phyloP scores from a whole-genome alignment of 2,797 vertebrate species.

The Podargus strigoides region DNA sequence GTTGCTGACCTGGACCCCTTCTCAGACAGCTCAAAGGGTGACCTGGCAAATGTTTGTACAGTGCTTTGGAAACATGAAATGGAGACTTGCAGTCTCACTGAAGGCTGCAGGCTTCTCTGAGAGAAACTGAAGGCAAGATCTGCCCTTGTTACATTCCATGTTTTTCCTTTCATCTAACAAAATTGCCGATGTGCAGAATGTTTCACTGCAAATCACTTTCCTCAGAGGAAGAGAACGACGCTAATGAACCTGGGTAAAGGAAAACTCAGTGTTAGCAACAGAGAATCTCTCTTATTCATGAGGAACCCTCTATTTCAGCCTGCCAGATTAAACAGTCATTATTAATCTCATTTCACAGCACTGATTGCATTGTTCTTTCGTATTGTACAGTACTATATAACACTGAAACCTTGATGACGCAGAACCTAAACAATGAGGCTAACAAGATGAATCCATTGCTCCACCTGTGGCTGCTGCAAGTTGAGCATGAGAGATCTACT shows the following conservation, averaged over 20 bases:
- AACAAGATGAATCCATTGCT: neutral
- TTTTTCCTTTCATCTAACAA: neutral
- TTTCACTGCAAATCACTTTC: neutral
- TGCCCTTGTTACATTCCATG: accelerated
- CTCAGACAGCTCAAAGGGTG: neutral
- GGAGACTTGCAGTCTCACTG: neutral
- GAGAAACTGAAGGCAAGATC: neutral
- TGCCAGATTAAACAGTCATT: neutral
- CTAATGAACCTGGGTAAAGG: neutral
- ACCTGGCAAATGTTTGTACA: neutral
- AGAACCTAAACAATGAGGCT: neutral
- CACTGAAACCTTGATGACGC: neutral
- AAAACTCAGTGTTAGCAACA: neutral
- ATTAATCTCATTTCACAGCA: neutral
- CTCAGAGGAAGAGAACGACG: neutral
- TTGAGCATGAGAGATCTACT: neutral
- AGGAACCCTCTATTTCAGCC: neutral
- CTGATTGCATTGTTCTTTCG: neutral
- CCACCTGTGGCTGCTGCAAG: neutral
- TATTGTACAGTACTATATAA: neutral
- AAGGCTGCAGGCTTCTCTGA: neutral
- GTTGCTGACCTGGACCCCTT: neutral
- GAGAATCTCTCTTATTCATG: neutral
- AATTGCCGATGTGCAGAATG: neutral
- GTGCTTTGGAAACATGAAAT: neutral